These are phyloP conservation scores for Meiosimyza platycephala DNA, from an alignment of 2,888 invertebrate species.

Conservation along the genomic window DNA sequence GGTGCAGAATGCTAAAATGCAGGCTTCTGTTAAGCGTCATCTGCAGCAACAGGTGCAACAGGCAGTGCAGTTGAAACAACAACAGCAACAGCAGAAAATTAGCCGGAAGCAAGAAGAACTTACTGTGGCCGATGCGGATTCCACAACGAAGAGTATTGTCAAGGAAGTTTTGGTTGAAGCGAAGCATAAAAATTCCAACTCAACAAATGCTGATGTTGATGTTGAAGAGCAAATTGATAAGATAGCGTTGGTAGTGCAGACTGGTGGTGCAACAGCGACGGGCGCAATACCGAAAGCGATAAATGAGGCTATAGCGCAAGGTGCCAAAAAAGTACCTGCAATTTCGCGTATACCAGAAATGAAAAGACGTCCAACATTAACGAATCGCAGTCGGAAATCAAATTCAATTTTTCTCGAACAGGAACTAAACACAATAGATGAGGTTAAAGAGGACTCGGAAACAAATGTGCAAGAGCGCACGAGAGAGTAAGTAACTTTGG, in stretches of 20 bases:
- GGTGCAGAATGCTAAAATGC: conserved; percentile 15
- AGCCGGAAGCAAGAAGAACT: conserved; percentile 52
- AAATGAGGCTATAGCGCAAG: not conserved
- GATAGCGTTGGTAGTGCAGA: conserved; percentile 45
- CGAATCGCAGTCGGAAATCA: conserved; percentile 14
- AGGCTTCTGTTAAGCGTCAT: not conserved
- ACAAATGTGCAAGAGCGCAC: conserved; percentile 9
- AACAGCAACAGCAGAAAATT: conserved; percentile 54
- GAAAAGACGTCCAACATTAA: conserved; percentile 14
- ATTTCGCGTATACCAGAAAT: conserved; percentile 28
- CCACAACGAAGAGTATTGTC: conserved; percentile 57
- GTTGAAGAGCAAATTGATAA: conserved; percentile 49
- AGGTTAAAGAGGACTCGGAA: conserved; percentile 30
- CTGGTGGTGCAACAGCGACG: conserved; percentile 30
- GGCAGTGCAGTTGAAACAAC: conserved; percentile 53
- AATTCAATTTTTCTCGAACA: not conserved
- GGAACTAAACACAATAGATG: conserved; percentile 10
- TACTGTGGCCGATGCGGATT: conserved; percentile 60
- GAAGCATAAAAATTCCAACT: conserved; percentile 44
- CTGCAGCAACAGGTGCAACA: conserved; percentile 35
- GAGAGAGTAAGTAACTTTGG: conserved; percentile 21
- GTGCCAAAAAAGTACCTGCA: not conserved
- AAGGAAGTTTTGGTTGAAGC: conserved; percentile 54
- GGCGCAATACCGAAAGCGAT: conserved; percentile 30
- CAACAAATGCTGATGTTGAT: conserved; percentile 39